Evolutionary conservation across 2,113 vertebrate genomes (phyloP), one percentile per base, ranked within the genome.

Genomic region (Picathartes gymnocephalus): DNA sequence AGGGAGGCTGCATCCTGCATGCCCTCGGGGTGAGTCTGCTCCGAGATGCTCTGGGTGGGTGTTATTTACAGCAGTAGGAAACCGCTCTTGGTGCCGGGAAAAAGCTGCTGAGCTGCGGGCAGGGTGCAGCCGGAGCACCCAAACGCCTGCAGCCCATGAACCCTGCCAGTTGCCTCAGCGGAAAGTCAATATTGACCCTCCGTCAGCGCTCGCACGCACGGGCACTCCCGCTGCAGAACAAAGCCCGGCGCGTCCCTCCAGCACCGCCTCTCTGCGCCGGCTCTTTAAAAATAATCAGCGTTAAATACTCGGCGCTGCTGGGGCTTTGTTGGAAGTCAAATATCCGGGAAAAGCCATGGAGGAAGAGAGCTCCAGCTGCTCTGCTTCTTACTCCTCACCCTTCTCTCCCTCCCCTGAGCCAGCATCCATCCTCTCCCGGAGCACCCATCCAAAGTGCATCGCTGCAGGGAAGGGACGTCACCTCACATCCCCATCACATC

Each of bases 151-250:
- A 73, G 82, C 40, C 68, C 39, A 3, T 53, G 92, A 92, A 44
- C 81, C 31, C 27, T 57, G 44, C 37, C 5, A 7, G 40, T 57
- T 56, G 33, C 74, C 90, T 47, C 33, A 51, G 79, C 69, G 39
- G 16, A 91, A 89, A 87, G 92, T 93, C 94, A 94, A 80, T 96
- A 93, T 93, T 92, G 90, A 83, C 51, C 48, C 45, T 81, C 28
- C 0, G 18, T 25, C 81, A 23, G 54, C 2, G 2, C 56, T 39
- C 23, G 87, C 44, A 7, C 25, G 19, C 27, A 17, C 40, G 4
- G 23, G 35, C 76, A 47, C 76, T 77, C n/a, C 82, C 2, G 33
- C 62, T 60, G 72, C 85, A 78, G 79, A 77, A 73, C 90, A 88
- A 72, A 94, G 54, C 69, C 51, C 18, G 2, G 11, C 1, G 17